Evolutionary conservation across 2,113 vertebrate species (phyloP), one percentile per base, ranked within the genome.

Genomic region (Oreochromis spilurus): DNA sequence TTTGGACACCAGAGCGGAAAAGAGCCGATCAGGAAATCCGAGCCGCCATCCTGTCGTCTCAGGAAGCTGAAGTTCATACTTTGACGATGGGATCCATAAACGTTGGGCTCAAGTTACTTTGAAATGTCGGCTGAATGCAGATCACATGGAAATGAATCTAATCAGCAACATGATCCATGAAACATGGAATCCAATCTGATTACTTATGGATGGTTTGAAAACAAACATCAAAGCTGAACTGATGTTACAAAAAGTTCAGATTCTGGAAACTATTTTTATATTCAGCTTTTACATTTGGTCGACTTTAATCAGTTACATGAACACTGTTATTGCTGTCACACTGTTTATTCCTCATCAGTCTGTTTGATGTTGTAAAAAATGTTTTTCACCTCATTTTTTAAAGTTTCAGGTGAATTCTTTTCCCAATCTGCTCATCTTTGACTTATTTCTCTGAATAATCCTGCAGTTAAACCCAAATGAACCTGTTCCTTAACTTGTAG

Each of bases 191-290:
- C 57, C n/a, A 43, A 14, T 43, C 65, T 26, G 36, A 24, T 43
- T 70, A 0, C 38, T 24, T 43, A 2, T 40, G 19, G 62, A 14
- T 0, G 11, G 19, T 40, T 40, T 67, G 7, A 67, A 21, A 67
- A 13, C 62, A 38, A 67, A 67, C 36, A 67, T 38, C n/a, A 21
- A 38, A 38, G 31, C 60, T 65, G 31, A 38, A 65, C 2, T 0
- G 29, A 67, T 67, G 34, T 2, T 67, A 62, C 31, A 62, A 62
- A 62, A 12, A n/a, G 31, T 65, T 65, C 17, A 67, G 36, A 21
- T 67, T 14, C n/a, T 1, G 60, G 12, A 62, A 65, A 24, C 4
- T 0, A 0, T 43, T 8, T 70, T 70, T 1, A 26, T 2, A 16
- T 43, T 70, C 13, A 24, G n/a, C 38, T 43, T 70, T 70, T 2